Conservation (phyloP, 2,797 vertebrate species). For the Megaceryle alcyon region DNA sequence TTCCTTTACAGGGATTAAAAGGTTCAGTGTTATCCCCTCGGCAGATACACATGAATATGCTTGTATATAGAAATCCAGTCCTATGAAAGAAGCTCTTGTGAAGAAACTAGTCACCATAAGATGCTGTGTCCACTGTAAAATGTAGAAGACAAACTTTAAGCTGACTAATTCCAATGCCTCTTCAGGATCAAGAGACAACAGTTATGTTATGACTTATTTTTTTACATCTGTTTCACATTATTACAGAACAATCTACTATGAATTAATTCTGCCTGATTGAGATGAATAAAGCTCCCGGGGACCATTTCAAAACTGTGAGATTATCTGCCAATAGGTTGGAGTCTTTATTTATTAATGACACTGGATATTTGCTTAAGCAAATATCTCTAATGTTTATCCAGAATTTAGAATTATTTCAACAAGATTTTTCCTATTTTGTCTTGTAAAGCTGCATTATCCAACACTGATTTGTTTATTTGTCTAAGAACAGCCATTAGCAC, state of each 20-base stretch:
- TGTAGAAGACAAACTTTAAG: neutral
- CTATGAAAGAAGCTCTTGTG: constrained; percentile 12
- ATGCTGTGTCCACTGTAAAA: neutral
- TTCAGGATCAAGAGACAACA: neutral
- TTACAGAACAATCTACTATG: neutral
- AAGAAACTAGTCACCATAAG: neutral
- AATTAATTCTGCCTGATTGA: neutral
- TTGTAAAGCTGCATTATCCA: neutral
- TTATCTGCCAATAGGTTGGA: neutral
- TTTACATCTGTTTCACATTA: neutral
- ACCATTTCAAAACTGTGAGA: neutral
- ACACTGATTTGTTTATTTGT: neutral
- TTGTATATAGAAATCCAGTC: neutral
- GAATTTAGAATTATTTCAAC: neutral
- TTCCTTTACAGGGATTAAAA: neutral
- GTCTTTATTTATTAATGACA: neutral
- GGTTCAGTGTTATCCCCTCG: neutral
- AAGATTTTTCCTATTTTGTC: neutral
- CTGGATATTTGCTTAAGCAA: constrained; percentile 17
- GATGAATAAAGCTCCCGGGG: neutral
- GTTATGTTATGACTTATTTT: neutral
- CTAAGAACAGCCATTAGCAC: neutral
- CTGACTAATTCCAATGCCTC: neutral
- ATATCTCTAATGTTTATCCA: neutral
- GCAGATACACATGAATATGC: neutral